Evolutionary conservation across 35 echinoderm and acorn worm species (phyloP).

Genomic region (Lytechinus variegatus): DNA sequence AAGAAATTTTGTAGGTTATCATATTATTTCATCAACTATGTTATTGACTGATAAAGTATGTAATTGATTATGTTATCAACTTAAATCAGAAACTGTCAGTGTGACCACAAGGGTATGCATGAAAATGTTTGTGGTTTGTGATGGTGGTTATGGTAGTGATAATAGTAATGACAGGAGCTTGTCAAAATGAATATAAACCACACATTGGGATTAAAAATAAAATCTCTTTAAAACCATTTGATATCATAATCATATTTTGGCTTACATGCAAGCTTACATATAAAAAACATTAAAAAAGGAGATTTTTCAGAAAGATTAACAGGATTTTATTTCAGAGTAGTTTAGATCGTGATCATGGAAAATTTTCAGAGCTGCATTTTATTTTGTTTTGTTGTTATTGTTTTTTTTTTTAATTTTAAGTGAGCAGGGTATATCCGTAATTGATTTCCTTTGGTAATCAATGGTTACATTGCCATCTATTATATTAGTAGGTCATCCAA

Average conservation of each 20-base stretch:
- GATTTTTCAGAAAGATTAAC: background rate
- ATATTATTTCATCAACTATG: too few relatives aligned
- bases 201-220: background rate
- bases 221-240: background rate
- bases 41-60: background rate
- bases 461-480: background rate
- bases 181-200: background rate
- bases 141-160: background rate
- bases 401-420: background rate
- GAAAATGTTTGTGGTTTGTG: background rate
- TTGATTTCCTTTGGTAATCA: background rate
- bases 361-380: background rate
- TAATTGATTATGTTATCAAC: too few relatives aligned
- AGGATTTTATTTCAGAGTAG: background rate
- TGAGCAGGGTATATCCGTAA: background rate
- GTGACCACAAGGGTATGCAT: background rate
- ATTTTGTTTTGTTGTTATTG: background rate
- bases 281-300: background rate
- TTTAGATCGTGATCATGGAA: background rate
- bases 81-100: background rate
- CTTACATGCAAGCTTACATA: background rate
- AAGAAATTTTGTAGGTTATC: too few relatives aligned
- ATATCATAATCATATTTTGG: background rate
- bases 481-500: background rate
- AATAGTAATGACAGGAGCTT: background rate